Percentiles rank a stretch among this genome's conserved stretches.
Evolutionary conservation across 2,113 vertebrate genomes (phyloP).

Genomic region (Galbula dea): DNA sequence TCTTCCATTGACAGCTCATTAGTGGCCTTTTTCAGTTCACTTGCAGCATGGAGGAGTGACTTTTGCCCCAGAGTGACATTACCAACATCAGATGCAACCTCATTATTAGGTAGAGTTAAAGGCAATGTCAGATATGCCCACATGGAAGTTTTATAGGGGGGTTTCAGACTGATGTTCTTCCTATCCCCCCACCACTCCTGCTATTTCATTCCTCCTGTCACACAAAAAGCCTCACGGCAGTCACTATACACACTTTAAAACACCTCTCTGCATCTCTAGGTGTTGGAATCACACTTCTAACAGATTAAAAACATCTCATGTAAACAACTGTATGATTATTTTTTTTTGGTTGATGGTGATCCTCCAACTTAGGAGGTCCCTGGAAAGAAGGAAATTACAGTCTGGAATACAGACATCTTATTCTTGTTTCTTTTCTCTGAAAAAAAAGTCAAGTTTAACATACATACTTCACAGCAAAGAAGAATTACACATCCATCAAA

Average conservation of each 20-base stretch:
- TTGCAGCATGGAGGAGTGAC: background rate
- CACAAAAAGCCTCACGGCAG: background rate
- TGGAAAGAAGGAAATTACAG: background rate
- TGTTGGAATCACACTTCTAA: background rate
- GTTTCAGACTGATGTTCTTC: background rate
- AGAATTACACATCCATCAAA: background rate
- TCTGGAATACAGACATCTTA: background rate
- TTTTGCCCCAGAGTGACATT: background rate
- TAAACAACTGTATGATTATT: background rate
- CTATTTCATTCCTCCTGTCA: background rate
- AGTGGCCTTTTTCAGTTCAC: background rate
- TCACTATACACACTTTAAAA: background rate
- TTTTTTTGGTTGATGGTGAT: background rate
- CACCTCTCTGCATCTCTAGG: background rate
- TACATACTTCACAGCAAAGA: background rate
- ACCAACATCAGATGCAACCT: background rate
- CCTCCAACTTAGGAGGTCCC: background rate
- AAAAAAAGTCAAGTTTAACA: background rate
- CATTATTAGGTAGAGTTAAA: background rate
- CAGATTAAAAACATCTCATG: background rate
- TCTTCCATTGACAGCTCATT: background rate
- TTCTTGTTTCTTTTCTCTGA: background rate
- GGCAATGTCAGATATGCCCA: background rate
- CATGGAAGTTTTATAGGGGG: accelerated
- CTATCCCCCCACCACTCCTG: background rate